phyloP scores from a whole-genome alignment of 2,797 vertebrate species.

The Brotula barbata region DNA sequence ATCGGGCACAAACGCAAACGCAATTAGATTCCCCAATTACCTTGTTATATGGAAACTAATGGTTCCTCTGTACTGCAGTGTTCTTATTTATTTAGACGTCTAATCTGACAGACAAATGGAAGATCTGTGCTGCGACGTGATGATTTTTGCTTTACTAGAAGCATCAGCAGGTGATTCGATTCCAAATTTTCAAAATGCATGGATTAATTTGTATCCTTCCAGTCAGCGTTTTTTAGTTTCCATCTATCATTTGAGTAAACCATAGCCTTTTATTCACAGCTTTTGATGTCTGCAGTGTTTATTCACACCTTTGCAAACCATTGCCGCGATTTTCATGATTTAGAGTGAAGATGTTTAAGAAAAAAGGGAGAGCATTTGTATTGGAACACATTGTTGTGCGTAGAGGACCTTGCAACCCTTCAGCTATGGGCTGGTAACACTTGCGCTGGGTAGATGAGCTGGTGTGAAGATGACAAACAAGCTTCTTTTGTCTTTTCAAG shows the following conservation, averaged over 20 bases:
- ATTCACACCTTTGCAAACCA: slow-evolving; percentile 78
- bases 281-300: slow-evolving; percentile 71
- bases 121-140: background rate
- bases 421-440: slow-evolving; percentile 76
- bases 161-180: too few relatives aligned
- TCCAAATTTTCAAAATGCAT: too few relatives aligned
- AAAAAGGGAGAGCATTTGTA: slow-evolving; percentile 68
- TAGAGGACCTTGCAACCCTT: slow-evolving; percentile 75
- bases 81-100: too few relatives aligned
- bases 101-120: too few relatives aligned
- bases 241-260: slow-evolving; percentile 50
- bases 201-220: slow-evolving; percentile 1
- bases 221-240: slow-evolving; percentile 10
- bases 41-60: slow-evolving; percentile 42
- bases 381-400: slow-evolving; percentile 70
- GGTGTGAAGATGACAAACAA: slow-evolving; percentile 75
- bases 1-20: slow-evolving; percentile 37
- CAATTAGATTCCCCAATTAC: slow-evolving; percentile 60
- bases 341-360: slow-evolving; percentile 72
- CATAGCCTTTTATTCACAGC: slow-evolving; percentile 41
- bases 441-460: slow-evolving; percentile 73
- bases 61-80: background rate
- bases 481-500: slow-evolving; percentile 38
- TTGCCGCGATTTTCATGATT: slow-evolving; percentile 73
- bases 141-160: too few relatives aligned